phyloP scores from a whole-genome alignment of 1,140 invertebrate species.

The Achroia grisella region DNA sequence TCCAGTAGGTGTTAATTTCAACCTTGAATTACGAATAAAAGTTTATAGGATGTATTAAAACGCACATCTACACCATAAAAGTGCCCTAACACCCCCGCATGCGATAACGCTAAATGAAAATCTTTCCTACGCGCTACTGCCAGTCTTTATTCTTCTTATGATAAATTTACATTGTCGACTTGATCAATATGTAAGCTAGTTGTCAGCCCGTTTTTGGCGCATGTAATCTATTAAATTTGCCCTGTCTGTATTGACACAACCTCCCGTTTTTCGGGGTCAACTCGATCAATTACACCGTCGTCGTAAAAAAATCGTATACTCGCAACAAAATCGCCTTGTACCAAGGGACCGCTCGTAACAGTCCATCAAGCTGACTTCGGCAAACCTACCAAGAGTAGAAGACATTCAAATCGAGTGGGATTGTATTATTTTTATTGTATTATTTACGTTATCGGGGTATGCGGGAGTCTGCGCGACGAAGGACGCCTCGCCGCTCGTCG shows the following conservation, averaged over 20 bases:
- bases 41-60: no score
- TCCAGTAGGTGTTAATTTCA: no score
- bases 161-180: no score
- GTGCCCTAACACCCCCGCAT: no score
- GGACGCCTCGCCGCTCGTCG: conserved; percentile 26
- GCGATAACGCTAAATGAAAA: no score
- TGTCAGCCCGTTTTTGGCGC: neutral
- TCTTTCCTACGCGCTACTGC: no score
- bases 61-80: no score
- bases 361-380: conserved; percentile 17
- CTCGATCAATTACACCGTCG: conserved; percentile 19
- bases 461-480: conserved; percentile 40
- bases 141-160: no score
- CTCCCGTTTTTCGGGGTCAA: conserved; percentile 5
- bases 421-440: conserved; percentile 63
- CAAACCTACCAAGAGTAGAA: conserved; percentile 13
- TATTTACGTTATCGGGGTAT: conserved; percentile 45
- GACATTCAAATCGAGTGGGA: conserved; percentile 47
- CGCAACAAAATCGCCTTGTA: conserved; percentile 8
- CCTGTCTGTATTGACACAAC: conserved; percentile 16
- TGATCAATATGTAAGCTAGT: no score
- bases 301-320: conserved; percentile 20
- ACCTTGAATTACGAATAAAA: no score
- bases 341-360: conserved; percentile 16
- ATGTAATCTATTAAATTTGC: conserved; percentile 10